Base-by-base conservation (phyloP, 1,140 invertebrate genomes). In the Penaeus chinensis region DNA sequence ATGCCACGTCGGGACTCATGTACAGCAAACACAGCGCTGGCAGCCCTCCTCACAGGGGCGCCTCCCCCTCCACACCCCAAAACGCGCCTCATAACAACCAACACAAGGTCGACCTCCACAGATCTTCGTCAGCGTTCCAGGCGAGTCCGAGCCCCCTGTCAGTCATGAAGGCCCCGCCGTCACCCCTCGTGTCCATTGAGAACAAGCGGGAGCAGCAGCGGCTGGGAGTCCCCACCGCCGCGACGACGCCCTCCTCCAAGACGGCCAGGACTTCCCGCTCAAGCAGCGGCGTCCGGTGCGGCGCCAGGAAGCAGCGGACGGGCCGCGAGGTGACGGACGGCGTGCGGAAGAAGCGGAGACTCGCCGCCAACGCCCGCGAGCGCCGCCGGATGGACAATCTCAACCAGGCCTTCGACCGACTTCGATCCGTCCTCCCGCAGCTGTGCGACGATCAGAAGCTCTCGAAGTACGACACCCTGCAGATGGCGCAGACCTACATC, bases 401-500 rank as follows among this genome's bases (percentile, higher is more conserved):
- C 74, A 99, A 99, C 91, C 96, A 96, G 88, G 98, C 98, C 0
- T 99, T 99, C 91, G 98, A 99, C 91, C 93, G 96, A 84, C 94
- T 99, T 1, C 94, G 98, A 65, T 95, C 95, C 4, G 98, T 98
- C 89, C 93, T 99, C 8, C 98, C 98, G 0, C 96, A 96, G 0
- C 93, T 98, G 54, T 97, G 96, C 0, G 96, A 97, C 90, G 96
- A 99, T 91, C 94, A 97, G 47, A 97, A 99, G 91, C 93, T 99
- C 8, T 99, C 97, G 37, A 99, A 99, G 92, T 99, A 98, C 92
- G 98, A 99, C 92, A 99, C 98, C 0, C 93, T 99, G 2, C 97
- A 99, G 93, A 99, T 99, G 98, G 98, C 98, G 0, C 98, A 99
- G 91, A 97, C 96, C 0, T 99, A 99, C 91, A 99, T 99, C 89